These are phyloP conservation scores for Temnothorax ravouxi DNA, from an alignment of 2,888 invertebrate species.

Conservation along the genomic window DNA sequence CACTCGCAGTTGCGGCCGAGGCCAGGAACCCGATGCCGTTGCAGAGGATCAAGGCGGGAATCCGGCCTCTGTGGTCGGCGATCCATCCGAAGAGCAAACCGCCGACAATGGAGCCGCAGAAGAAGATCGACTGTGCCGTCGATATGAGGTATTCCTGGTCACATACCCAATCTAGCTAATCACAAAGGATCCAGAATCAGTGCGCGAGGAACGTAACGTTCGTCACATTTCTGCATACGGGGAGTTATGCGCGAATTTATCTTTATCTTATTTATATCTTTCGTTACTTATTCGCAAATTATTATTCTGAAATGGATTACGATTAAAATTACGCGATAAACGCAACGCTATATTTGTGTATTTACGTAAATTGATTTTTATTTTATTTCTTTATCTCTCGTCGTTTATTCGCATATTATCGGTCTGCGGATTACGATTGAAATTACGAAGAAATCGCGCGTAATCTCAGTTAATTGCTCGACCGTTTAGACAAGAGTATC, in stretches of 20 bases:
- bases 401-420: background rate
- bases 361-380: background rate
- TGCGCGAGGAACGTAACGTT: background rate
- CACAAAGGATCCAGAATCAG: constrained; percentile 66
- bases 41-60: constrained; percentile 87
- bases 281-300: background rate
- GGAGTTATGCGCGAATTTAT: background rate
- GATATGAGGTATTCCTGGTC: constrained; percentile 86
- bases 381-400: background rate
- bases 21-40: constrained; percentile 86
- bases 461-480: constrained; percentile 19
- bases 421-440: background rate
- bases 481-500: background rate
- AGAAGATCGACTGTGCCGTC: constrained; percentile 87
- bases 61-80: constrained; percentile 87
- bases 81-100: constrained; percentile 87
- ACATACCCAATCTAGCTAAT: constrained; percentile 88
- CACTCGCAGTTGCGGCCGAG: constrained; percentile 86
- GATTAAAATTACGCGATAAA: background rate
- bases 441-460: background rate
- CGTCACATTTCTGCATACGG: background rate
- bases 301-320: background rate
- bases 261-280: background rate
- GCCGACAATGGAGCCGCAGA: constrained; percentile 87
- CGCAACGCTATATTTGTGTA: background rate